A percentile compares a stretch with the other conserved stretches of the same genome.
These are phyloP conservation scores for Ceratina australensis DNA, from an alignment of 1,140 invertebrate genomes.

Conservation along the genomic window DNA sequence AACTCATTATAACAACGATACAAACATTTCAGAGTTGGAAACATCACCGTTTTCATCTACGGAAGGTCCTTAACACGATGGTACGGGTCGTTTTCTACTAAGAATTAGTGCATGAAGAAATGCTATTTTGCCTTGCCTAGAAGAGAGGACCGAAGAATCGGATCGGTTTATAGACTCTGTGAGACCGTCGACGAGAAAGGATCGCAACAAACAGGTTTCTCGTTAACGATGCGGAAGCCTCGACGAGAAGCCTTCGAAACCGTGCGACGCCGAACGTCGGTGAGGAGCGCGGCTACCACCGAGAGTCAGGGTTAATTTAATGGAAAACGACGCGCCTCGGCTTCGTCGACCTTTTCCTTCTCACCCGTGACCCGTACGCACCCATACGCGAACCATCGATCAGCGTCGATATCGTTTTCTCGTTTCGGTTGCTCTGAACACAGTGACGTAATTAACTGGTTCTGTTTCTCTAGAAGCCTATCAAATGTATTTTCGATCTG, in stretches of 20 bases:
- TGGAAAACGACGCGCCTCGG: constrained; percentile 12
- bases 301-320: neutral
- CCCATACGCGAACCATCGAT: no score
- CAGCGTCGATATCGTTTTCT: constrained; percentile 58
- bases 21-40: no score
- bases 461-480: constrained; percentile 71
- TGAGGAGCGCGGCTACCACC: constrained; percentile 36
- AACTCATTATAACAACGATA: no score
- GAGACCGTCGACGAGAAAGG: constrained; percentile 3
- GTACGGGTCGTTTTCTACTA: no score
- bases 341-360: neutral
- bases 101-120: no score
- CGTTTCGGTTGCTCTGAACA: constrained; percentile 64
- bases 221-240: constrained; percentile 36
- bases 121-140: no score
- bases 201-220: constrained; percentile 48
- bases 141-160: neutral
- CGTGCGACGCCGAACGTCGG: constrained; percentile 35
- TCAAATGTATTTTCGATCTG: constrained; percentile 43
- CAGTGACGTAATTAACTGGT: constrained; percentile 62
- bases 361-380: neutral
- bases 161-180: neutral
- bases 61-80: no score
- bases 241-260: constrained; percentile 43
- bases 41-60: no score